Evolutionary conservation across 2,888 invertebrate species (phyloP), one percentile per base, ranked within the genome.

Genomic region (Troides oblongomaculatus): DNA sequence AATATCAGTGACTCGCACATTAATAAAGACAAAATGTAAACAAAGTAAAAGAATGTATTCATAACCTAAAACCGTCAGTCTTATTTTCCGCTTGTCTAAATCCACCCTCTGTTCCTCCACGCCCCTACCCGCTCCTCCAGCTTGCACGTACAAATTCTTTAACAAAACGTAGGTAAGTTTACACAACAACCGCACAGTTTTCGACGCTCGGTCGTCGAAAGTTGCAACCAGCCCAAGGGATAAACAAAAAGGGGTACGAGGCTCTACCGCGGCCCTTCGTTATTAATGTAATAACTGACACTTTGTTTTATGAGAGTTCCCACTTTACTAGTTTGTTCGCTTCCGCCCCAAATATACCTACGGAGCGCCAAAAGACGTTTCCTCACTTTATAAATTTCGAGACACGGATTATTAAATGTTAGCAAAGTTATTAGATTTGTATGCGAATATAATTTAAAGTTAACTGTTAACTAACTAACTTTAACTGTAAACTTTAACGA

Each of bases 271-370:
- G 71, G 73, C 79, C 86, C 85, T 84, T 81, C 84, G 85, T 90
- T 90, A 91, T 91, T 90, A 92, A 91, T 90, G 87, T 89, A 88
- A 90, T 91, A 92, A 88, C 90, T 84, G 89, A 89, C 91, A 89
- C 89, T 90, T 91, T 90, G 88, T 89, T 91, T 89, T 89, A 91
- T 87, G 88, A 81, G 84, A 87, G 84, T 88, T 87, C 79, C 80
- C 82, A 87, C 88, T 89, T 86, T 81, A 76, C 84, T 87, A 87
- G 84, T 84, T 84, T 80, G 83, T 81, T 79, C 76, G 73, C 69
- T 74, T 66, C 72, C 61, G 70, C 74, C 68, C 73, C 71, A 46
- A 74, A 74, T 68, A 68, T 68, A 62, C 65, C 71, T 66, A 66
- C 67, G 39, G 46, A 56, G 68, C 64, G 53, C 21, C 50, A 66